Percentiles rank a stretch among this genome's conserved stretches.
Evolutionary conservation across 2,797 vertebrate species (phyloP).

Genomic region (Vipera ursinii): DNA sequence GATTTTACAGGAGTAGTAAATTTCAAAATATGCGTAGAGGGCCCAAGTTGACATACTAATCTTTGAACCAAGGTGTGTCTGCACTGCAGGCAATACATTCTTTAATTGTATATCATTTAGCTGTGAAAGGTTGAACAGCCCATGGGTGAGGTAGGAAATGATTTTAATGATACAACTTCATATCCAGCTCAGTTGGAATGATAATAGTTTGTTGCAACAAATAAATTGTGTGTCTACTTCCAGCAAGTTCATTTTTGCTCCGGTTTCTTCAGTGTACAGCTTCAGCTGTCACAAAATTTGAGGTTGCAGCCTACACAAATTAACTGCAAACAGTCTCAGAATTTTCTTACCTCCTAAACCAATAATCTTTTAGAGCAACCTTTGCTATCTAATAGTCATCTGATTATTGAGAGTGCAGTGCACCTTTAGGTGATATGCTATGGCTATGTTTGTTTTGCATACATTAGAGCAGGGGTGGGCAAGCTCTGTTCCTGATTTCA

Average conservation of each 20-base stretch:
- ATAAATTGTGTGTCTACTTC: background rate
- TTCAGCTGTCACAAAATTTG: background rate
- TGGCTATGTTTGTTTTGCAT: background rate
- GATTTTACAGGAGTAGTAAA: constrained; percentile 2
- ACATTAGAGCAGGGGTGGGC: background rate
- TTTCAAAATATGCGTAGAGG: background rate
- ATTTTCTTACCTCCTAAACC: background rate
- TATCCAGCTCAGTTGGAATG: background rate
- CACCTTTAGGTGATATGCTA: background rate
- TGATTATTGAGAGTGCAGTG: background rate
- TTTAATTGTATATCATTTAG: constrained; percentile 24
- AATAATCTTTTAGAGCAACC: background rate
- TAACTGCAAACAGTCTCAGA: background rate
- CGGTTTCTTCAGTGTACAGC: background rate
- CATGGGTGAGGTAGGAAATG: constrained; percentile 14
- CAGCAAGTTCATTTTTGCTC: background rate
- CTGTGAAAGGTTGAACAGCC: background rate
- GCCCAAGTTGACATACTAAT: background rate
- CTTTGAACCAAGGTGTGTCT: background rate
- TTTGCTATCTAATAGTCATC: too few species aligned
- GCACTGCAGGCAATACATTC: constrained; percentile 7
- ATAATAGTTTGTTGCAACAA: background rate
- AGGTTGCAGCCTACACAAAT: background rate
- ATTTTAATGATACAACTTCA: background rate
- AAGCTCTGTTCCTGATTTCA: background rate